Evolutionary conservation across 2,797 vertebrate genomes (phyloP).

Genomic region (Alca torda): DNA sequence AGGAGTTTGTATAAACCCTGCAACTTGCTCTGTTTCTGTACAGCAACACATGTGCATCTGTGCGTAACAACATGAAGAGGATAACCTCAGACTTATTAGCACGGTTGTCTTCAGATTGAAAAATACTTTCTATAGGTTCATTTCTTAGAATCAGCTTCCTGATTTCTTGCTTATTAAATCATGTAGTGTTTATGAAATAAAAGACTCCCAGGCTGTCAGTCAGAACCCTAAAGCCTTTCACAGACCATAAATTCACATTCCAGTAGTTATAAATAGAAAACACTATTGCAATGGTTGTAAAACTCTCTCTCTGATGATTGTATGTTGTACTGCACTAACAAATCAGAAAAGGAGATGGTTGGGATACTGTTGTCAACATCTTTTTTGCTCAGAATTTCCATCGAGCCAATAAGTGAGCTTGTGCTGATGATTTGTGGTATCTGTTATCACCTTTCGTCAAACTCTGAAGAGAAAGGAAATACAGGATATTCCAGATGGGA

Average conservation of each 20-base stretch:
- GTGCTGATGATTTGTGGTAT: slow-evolving; percentile 64
- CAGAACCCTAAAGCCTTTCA: slow-evolving; percentile 41
- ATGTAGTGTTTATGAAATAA: slow-evolving; percentile 34
- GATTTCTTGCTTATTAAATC: slow-evolving; percentile 51
- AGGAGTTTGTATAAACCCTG: neutral
- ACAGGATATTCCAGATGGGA: slow-evolving; percentile 72
- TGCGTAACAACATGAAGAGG: neutral
- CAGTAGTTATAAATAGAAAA: slow-evolving; percentile 51
- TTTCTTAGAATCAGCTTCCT: slow-evolving; percentile 27
- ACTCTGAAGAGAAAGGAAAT: slow-evolving; percentile 71
- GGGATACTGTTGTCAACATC: slow-evolving; percentile 60
- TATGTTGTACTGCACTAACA: slow-evolving; percentile 24
- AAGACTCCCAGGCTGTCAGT: slow-evolving; percentile 51
- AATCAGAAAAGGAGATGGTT: slow-evolving; percentile 38
- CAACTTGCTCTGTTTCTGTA: neutral
- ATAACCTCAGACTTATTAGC: neutral
- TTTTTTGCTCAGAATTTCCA: slow-evolving; percentile 63
- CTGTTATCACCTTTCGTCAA: slow-evolving; percentile 71
- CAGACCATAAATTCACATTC: slow-evolving; percentile 61
- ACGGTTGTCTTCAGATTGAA: neutral
- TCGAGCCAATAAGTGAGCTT: slow-evolving; percentile 56
- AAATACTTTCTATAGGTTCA: slow-evolving; percentile 21
- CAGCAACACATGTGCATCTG: neutral
- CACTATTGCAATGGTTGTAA: neutral
- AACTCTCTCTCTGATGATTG: slow-evolving; percentile 4